phyloP scores from a whole-genome alignment of 2,113 vertebrate genomes.

The Pleuronectes platessa region DNA sequence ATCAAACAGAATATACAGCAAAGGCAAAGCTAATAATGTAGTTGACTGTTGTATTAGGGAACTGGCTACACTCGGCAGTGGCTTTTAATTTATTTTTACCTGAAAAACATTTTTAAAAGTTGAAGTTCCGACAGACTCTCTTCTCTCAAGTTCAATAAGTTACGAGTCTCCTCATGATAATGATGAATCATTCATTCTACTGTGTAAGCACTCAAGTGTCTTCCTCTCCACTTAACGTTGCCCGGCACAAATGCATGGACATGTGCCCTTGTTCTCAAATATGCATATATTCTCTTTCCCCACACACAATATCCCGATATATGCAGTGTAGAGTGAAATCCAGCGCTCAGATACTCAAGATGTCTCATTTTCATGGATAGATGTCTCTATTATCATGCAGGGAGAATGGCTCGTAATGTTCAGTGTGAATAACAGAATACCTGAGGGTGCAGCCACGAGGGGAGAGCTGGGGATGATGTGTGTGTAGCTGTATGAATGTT shows the following conservation, averaged over 20 bases:
- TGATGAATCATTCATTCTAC: conserved; percentile 5
- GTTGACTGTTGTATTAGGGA: too few relatives aligned
- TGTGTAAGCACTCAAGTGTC: neutral
- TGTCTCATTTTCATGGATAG: conserved; percentile 37
- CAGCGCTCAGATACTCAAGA: conserved; percentile 4
- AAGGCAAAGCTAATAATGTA: too few relatives aligned
- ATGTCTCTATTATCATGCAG: conserved; percentile 38
- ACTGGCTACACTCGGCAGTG: too few relatives aligned
- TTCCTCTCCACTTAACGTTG: neutral
- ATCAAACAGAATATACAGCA: too few relatives aligned
- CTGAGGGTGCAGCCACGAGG: conserved; percentile 22
- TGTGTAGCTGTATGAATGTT: neutral
- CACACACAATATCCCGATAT: conserved; percentile 15
- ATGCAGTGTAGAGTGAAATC: conserved; percentile 15
- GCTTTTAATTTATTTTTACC: too few relatives aligned
- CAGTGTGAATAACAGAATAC: conserved; percentile 48
- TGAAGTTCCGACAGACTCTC: neutral
- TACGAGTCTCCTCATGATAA: neutral
- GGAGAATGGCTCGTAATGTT: conserved; percentile 41
- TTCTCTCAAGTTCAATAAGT: neutral
- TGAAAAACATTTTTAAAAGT: neutral
- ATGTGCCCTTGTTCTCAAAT: conserved; percentile 24
- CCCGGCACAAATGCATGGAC: neutral
- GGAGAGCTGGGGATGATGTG: conserved; percentile 4
- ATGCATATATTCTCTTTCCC: neutral